Conservation (phyloP, 2,888 invertebrate genomes). For the Lochmaea capreae region DNA sequence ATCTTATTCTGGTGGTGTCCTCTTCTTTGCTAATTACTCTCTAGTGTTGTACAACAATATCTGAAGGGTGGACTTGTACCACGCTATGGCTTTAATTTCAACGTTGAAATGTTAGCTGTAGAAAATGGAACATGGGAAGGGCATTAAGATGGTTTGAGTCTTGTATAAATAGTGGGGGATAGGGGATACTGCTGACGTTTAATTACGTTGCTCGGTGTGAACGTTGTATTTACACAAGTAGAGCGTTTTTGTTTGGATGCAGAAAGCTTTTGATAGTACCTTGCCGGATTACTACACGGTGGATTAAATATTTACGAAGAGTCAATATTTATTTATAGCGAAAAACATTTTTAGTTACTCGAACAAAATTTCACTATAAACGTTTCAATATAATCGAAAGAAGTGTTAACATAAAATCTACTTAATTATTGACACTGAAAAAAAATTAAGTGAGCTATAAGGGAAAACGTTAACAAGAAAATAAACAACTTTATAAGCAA, state of each 20-base stretch:
- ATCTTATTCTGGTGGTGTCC: no score
- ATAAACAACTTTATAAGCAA: slow-evolving; percentile 21
- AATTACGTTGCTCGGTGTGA: slow-evolving; percentile 44
- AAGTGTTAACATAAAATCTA: background rate
- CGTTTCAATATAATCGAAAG: background rate
- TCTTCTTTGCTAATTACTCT: no score
- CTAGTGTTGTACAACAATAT: no score
- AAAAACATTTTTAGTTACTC: background rate
- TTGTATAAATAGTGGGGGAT: slow-evolving; percentile 40
- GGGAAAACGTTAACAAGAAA: background rate
- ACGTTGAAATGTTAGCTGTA: slow-evolving; percentile 20
- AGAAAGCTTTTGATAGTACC: slow-evolving; percentile 32
- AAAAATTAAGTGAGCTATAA: background rate
- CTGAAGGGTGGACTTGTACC: no score
- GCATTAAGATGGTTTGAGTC: slow-evolving; percentile 46
- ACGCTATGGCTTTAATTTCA: background rate
- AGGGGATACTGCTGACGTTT: slow-evolving; percentile 45
- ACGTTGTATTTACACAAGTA: slow-evolving; percentile 44
- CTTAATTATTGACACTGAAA: background rate
- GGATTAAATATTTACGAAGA: background rate
- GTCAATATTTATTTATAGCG: background rate
- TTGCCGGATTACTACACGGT: background rate
- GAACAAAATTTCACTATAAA: background rate
- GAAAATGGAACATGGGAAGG: slow-evolving; percentile 49
- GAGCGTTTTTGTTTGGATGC: slow-evolving; percentile 24